A percentile compares a stretch with the other conserved stretches of the same genome.
These are phyloP conservation scores for Theretra japonica DNA, from an alignment of 2,888 invertebrate genomes.

Conservation along the genomic window DNA sequence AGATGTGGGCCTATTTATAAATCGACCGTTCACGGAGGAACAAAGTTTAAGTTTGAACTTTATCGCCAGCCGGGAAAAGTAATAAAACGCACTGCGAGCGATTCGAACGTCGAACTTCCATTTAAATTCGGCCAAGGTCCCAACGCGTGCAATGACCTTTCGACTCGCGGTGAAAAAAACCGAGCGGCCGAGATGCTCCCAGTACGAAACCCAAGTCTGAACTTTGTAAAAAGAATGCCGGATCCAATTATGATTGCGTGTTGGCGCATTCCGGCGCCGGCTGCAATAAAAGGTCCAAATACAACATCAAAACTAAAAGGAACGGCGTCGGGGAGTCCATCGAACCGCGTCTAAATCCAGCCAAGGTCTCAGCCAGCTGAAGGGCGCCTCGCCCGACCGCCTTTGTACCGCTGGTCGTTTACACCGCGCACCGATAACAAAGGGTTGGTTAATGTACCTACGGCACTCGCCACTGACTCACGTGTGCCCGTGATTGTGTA, in stretches of 20 bases:
- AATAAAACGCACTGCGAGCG: slow-evolving; percentile 67
- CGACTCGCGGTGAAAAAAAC: slow-evolving; percentile 51
- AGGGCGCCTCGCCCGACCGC: slow-evolving; percentile 78
- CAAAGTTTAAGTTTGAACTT: slow-evolving; percentile 73
- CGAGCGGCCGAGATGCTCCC: slow-evolving; percentile 47
- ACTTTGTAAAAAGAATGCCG: slow-evolving; percentile 51
- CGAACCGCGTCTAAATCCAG: slow-evolving; percentile 82
- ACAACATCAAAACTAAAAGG: slow-evolving; percentile 72
- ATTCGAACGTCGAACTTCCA: slow-evolving; percentile 74
- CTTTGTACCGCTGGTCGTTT: slow-evolving; percentile 75
- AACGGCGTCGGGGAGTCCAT: slow-evolving; percentile 72
- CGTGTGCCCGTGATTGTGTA: slow-evolving; percentile 53
- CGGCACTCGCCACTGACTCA: slow-evolving; percentile 68
- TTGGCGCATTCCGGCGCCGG: slow-evolving; percentile 60
- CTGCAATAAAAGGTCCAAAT: slow-evolving; percentile 70
- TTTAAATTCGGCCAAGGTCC: slow-evolving; percentile 83
- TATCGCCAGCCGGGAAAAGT: slow-evolving; percentile 75
- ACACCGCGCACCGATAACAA: slow-evolving; percentile 78
- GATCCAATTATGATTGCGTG: slow-evolving; percentile 63
- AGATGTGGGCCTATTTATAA: slow-evolving; percentile 67
- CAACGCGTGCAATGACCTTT: slow-evolving; percentile 69
- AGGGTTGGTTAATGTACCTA: slow-evolving; percentile 69
- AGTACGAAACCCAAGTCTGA: slow-evolving; percentile 44
- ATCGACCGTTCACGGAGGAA: slow-evolving; percentile 68
- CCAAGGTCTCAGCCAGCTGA: slow-evolving; percentile 81